A percentile compares a stretch with the other conserved stretches of the same genome.
Evolutionary conservation across 37 sponge, comb jelly and placozoan genomes (phyloP).

Genomic region (Halichondria panicea): DNA sequence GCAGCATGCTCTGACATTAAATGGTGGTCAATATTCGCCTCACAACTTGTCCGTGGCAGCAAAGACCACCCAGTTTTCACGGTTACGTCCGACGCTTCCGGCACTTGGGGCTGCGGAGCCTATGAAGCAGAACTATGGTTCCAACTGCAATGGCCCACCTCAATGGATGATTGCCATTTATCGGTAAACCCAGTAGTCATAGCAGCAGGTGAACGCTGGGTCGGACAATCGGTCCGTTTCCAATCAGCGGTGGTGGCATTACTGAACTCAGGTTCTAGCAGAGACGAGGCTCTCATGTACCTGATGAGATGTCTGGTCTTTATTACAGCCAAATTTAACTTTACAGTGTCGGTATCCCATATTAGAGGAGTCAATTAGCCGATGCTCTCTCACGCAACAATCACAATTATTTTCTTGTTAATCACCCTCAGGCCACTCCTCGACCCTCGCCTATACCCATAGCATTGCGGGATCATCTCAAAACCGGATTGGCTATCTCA

Average conservation of each 20-base stretch:
- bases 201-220: slow-evolving; percentile 45
- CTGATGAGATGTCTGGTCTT: slow-evolving; percentile 45
- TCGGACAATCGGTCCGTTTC: slow-evolving; percentile 1
- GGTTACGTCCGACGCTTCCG: slow-evolving; percentile 49
- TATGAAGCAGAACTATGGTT: slow-evolving; percentile 23
- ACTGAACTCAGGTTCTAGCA: slow-evolving; percentile 15
- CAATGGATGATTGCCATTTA: slow-evolving; percentile 3
- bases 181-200: slow-evolving; percentile 50
- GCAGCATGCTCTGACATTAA: slow-evolving; percentile 14
- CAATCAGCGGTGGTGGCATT: slow-evolving; percentile 38
- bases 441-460: too few species aligned
- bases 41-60: too few species aligned
- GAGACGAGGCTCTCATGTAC: slow-evolving; percentile 43
- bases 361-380: slow-evolving; percentile 8
- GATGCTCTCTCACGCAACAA: too few species aligned
- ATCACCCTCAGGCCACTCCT: too few species aligned
- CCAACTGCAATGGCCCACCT: slow-evolving; percentile 23
- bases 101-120: slow-evolving; percentile 50
- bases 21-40: slow-evolving; percentile 11
- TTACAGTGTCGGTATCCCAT: slow-evolving; percentile 20
- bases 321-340: slow-evolving; percentile 23
- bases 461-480: too few species aligned
- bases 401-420: too few species aligned
- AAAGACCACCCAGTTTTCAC: too few species aligned
- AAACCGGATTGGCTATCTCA: too few species aligned